Evolutionary conservation across 1,140 invertebrate genomes (phyloP), one percentile per base, ranked within the genome.

Genomic region (Cydia splendana): DNA sequence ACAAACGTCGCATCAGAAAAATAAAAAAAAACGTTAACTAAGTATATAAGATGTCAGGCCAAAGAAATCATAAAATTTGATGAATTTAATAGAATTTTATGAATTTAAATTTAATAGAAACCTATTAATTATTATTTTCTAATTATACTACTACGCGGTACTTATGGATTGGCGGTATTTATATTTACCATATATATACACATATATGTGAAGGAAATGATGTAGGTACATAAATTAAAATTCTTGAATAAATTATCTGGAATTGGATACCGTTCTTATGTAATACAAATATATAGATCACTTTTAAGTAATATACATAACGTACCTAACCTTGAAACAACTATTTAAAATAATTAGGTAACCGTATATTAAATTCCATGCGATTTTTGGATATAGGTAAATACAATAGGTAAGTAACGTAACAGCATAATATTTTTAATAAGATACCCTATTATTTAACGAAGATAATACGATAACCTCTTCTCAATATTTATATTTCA

Each of bases 361-460:
- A 67, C 0, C 15, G 28, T 34, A 2, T n/a, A n/a, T 30, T 34
- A 18, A 34, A 34, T 34, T 24, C 12, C 12, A 30, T 69, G 15
- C 28, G 15, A n/a, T 34, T 30, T 69, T 69, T 65, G 3, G 12
- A 15, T 48, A 48, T 5, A n/a, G n/a, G 12, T 45, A 48, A 28
- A 13, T 65, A 28, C 20, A 34, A 34, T 1, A 34, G 12, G 13
- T 67, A 38, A n/a, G 13, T 67, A 38, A 38, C 10, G n/a, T 24
- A 42, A 71, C 15, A 38, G 1, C 18, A 15, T 10, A 18, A n/a
- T 38, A 45, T 10, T 42, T 69, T 71, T 71, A 38, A 71, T 38
- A n/a, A 42, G 34, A 71, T 71, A 71, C 67, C 67, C 67, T 24
- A 71, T 71, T 24, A 45, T 71, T 71, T 45, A 42, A 71, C 7